A percentile compares a stretch with the other conserved stretches of the same genome.
These are phyloP conservation scores for Achlya flavicornis DNA, from an alignment of 2,888 invertebrate genomes.

Conservation along the genomic window DNA sequence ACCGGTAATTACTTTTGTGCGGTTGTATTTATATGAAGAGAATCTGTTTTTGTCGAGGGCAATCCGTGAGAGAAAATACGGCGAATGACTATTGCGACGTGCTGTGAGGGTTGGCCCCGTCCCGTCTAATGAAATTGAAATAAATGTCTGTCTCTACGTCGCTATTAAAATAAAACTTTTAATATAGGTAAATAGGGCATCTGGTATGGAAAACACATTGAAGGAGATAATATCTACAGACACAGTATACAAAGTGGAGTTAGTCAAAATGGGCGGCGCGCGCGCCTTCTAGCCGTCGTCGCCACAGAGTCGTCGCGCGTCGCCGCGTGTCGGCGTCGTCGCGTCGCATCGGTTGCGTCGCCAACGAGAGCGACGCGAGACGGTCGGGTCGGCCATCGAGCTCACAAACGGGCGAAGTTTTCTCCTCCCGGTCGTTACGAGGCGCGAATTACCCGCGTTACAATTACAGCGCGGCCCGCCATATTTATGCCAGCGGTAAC, in stretches of 20 bases:
- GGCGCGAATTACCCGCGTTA: constrained; percentile 82
- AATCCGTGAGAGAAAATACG: constrained; percentile 36
- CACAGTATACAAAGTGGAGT: constrained; percentile 13
- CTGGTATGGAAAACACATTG: not conserved
- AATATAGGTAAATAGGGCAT: constrained; percentile 12
- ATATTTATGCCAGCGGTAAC: constrained; percentile 84
- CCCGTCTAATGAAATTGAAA: too few relatives aligned
- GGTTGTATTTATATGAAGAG: constrained; percentile 42
- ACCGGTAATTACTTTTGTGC: constrained; percentile 75
- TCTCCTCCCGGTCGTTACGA: constrained; percentile 80
- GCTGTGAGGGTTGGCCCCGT: constrained; percentile 31
- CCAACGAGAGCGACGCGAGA: constrained; percentile 24
- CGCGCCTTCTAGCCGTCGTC: constrained; percentile 29
- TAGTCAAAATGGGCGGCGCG: constrained; percentile 17
- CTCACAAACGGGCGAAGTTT: constrained; percentile 78
- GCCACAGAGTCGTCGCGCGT: too few relatives aligned
- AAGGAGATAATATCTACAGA: constrained; percentile 21
- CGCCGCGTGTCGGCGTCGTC: too few relatives aligned
- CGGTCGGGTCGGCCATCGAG: constrained; percentile 53
- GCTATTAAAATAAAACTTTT: constrained; percentile 23
- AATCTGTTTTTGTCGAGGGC: constrained; percentile 51
- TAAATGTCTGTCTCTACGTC: too few relatives aligned
- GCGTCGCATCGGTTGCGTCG: not conserved
- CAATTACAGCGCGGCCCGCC: constrained; percentile 81
- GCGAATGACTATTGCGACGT: constrained; percentile 26